Conservation (phyloP, 2,888 invertebrate genomes). For the Cephus rjabovi region DNA sequence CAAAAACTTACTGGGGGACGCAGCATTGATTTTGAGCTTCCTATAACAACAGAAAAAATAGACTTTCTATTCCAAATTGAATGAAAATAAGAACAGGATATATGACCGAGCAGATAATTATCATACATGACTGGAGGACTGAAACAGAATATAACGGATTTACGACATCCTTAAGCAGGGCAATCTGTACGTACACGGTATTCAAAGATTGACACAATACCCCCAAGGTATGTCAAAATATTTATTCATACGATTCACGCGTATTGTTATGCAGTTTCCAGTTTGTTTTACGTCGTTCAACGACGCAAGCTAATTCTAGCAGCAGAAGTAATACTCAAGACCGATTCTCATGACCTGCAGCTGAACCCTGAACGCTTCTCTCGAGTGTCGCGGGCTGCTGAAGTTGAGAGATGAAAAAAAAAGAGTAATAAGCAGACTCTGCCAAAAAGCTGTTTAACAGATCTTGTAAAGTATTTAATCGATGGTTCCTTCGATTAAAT, state of each 20-base stretch:
- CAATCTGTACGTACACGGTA: background rate
- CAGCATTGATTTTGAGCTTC: background rate
- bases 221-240: background rate
- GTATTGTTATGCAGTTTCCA: background rate
- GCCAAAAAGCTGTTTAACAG: background rate
- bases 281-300: background rate
- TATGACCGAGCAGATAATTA: background rate
- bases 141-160: background rate
- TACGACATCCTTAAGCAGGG: background rate
- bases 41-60: background rate
- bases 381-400: too few species aligned
- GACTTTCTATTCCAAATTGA: too few species aligned
- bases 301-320: background rate
- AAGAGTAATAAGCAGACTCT: background rate
- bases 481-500: background rate
- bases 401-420: background rate
- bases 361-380: background rate
- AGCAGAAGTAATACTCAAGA: background rate
- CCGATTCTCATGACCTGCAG: too few species aligned
- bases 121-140: background rate
- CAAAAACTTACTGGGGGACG: background rate
- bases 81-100: too few species aligned
- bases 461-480: too few species aligned
- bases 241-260: background rate
- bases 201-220: background rate